Evolutionary conservation across 2,113 vertebrate species (phyloP).

Genomic region (Phodopus roborovskii): DNA sequence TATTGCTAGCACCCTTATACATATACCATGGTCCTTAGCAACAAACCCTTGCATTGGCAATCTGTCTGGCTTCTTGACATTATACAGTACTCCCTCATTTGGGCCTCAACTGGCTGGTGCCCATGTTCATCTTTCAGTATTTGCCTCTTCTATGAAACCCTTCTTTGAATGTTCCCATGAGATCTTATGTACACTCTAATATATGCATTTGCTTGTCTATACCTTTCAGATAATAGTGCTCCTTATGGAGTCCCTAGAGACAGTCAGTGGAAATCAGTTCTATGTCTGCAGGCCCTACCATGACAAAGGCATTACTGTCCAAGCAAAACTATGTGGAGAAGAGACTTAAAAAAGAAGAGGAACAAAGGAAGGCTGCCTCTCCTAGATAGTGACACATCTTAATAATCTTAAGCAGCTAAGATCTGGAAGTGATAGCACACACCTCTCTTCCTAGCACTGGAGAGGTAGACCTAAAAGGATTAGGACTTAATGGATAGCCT

Average conservation of each 20-base stretch:
- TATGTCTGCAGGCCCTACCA: neutral
- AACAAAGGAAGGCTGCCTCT: neutral
- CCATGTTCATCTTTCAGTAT: neutral
- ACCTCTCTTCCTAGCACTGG: neutral
- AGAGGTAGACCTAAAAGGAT: neutral
- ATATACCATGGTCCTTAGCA: neutral
- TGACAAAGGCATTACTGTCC: neutral
- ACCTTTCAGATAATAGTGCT: neutral
- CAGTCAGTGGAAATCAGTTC: neutral
- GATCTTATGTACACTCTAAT: neutral
- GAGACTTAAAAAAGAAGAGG: neutral
- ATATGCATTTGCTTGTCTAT: neutral
- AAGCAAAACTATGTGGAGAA: neutral
- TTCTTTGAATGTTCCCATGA: neutral
- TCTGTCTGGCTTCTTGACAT: neutral
- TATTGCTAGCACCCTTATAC: neutral
- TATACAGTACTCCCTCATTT: neutral
- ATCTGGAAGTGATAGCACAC: neutral
- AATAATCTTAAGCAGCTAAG: neutral
- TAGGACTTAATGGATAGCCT: neutral
- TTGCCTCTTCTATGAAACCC: neutral
- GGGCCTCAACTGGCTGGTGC: neutral
- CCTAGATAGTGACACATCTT: neutral
- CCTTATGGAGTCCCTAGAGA: neutral
- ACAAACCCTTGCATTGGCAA: neutral